Evolutionary conservation across 92 coral and sea anemone species (phyloP), one percentile per base, ranked within the genome.

Genomic region (Nematostella vectensis): DNA sequence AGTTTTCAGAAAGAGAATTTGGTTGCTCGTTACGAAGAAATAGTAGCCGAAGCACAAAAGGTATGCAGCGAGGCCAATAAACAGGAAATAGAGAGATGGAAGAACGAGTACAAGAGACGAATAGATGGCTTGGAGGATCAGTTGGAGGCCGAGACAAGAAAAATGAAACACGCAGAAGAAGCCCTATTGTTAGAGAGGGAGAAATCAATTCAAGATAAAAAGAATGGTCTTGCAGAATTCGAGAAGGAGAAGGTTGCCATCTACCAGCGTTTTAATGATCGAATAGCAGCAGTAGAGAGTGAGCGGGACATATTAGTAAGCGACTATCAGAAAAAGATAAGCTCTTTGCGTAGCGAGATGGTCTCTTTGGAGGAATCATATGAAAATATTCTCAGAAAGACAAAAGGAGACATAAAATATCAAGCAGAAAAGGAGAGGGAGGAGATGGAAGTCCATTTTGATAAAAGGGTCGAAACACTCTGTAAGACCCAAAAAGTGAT

Each of bases 281-380:
- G 58, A 17, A 19, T 80, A 4, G 52, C 80, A 4, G 84, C 70
- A 11, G 22, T 70, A 38, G 80, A 71, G 39, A 58, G 61, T 25
- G 94, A 79, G 31, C 47, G 50, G 22, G 78, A 77, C 13, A 50
- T 70, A 25, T 48, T 75, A 22, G 80, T 74, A 29, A 66, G 74
- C 27, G 43, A 67, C 27, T 42, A 61, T 54, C 48, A 63, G 25
- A 42, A 59, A 3, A 72, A 69, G 29, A 31, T 67, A 0, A 81
- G 66, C 49, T 60, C 69, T 16, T 33, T 85, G 50, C 80, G 83
- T 21, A 53, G 25, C 1, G 69, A 74, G 15, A 62, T 80, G 33
- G 38, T 12, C 27, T 44, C 11, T 11, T 31, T 61, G 36, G 79
- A 80, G 55, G 74, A 61, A 44, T 61, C 45, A 25, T 73, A 61